Evolutionary conservation across 2,113 vertebrate genomes (phyloP).

Genomic region (Ia io): DNA sequence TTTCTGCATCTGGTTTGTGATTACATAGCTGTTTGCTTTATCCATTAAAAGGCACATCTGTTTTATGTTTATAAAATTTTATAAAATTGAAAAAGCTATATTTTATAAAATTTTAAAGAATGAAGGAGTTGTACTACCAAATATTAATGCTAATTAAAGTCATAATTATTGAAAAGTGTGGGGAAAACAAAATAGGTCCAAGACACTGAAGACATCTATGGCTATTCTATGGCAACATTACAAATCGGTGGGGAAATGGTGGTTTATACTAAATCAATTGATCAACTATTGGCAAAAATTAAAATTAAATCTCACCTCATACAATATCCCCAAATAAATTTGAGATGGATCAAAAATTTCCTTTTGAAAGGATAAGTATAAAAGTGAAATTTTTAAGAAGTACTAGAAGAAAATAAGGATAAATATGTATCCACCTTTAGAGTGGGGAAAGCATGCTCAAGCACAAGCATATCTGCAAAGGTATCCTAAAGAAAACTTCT

Average conservation of each 20-base stretch:
- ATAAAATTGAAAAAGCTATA: neutral
- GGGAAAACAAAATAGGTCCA: slow-evolving; percentile 14
- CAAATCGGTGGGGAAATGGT: neutral
- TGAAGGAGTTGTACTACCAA: neutral
- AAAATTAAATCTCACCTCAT: neutral
- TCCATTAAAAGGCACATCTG: neutral
- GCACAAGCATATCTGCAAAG: neutral
- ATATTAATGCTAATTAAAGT: neutral
- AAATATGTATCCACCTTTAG: neutral
- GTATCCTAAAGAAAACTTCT: neutral
- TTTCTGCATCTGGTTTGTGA: neutral
- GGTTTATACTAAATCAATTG: neutral
- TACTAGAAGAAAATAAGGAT: neutral
- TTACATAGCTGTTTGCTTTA: neutral
- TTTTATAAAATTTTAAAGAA: slow-evolving; percentile 25
- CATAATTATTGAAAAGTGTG: neutral
- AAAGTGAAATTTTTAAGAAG: neutral
- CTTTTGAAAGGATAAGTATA: neutral
- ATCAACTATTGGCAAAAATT: neutral
- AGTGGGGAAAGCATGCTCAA: neutral
- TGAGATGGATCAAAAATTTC: neutral
- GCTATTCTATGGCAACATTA: neutral
- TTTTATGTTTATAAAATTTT: slow-evolving; percentile 2
- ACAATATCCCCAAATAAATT: neutral
- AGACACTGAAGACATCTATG: neutral